Percentiles rank a stretch among this genome's conserved stretches.
These are phyloP conservation scores for Petromus typicus DNA, from an alignment of 2,113 vertebrate genomes.

Conservation along the genomic window DNA sequence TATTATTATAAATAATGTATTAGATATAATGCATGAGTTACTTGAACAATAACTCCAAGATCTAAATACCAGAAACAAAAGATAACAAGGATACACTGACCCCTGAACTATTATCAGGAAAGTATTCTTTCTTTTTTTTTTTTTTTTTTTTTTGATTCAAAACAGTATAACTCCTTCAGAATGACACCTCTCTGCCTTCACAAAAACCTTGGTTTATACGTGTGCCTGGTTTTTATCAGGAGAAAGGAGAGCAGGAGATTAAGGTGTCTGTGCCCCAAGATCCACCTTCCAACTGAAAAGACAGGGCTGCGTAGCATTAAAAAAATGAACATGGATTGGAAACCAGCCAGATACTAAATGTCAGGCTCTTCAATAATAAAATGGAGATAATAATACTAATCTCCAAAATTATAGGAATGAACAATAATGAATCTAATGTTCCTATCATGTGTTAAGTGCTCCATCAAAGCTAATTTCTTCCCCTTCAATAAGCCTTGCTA, in stretches of 20 bases:
- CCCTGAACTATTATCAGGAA: background rate
- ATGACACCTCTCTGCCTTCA: background rate
- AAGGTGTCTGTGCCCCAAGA: background rate
- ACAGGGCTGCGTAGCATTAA: background rate
- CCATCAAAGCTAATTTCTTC: background rate
- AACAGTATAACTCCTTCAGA: background rate
- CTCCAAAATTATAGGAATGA: slow-evolving; percentile 45
- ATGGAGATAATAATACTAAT: slow-evolving; percentile 39
- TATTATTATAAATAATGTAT: slow-evolving; percentile 59
- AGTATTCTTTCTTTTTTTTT: background rate
- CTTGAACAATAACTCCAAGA: slow-evolving; percentile 13
- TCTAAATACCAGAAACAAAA: background rate
- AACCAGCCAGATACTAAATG: background rate
- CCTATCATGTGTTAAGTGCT: background rate
- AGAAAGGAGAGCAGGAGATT: slow-evolving; percentile 9
- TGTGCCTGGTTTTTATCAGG: background rate
- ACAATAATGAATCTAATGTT: background rate
- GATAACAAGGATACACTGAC: background rate
- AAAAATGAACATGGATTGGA: background rate
- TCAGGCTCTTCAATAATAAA: background rate
- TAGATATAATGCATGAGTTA: slow-evolving; percentile 13
- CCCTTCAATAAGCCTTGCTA: background rate
- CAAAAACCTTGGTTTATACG: background rate
- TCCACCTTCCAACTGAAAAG: background rate
- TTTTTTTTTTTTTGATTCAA: background rate